A percentile compares a stretch with the other conserved stretches of the same genome.
Conservation (phyloP, 2,888 invertebrate genomes). For the Chalcis sispes region DNA sequence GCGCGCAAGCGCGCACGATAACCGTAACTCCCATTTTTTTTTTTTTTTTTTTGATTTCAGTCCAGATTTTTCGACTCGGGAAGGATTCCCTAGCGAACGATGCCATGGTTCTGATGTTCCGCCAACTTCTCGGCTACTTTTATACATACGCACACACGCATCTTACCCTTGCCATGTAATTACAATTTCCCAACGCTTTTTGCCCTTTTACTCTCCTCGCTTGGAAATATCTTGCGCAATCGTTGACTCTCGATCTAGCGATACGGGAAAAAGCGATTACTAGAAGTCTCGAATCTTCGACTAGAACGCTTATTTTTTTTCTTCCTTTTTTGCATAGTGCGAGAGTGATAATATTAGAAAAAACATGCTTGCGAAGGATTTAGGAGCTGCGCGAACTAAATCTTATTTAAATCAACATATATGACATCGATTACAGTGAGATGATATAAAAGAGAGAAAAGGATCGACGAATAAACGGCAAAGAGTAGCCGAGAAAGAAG, state of each 20-base stretch:
- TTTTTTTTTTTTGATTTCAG: background rate
- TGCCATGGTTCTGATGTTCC: slow-evolving; percentile 1
- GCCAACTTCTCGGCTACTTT: background rate
- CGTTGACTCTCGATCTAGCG: background rate
- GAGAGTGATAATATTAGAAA: too few species aligned
- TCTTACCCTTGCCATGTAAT: slow-evolving; percentile 58
- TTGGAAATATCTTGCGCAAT: background rate
- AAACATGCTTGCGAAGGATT: too few species aligned
- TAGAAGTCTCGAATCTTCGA: background rate
- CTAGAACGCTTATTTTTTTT: too few species aligned
- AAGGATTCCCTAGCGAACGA: slow-evolving; percentile 2
- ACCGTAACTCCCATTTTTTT: background rate
- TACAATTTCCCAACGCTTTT: slow-evolving; percentile 60
- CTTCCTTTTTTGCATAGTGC: too few species aligned
- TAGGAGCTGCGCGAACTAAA: background rate
- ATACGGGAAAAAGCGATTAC: slow-evolving; percentile 19
- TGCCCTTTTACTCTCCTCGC: slow-evolving; percentile 18
- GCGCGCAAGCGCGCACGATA: slow-evolving; percentile 6
- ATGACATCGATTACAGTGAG: background rate
- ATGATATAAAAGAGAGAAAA: slow-evolving; percentile 3
- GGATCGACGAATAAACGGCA: too few species aligned
- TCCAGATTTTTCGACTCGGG: slow-evolving; percentile 12
- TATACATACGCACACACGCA: slow-evolving; percentile 31
- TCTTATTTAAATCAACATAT: background rate
- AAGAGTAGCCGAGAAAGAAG: too few species aligned